Base-by-base conservation (phyloP, 2,113 vertebrate species). In the Erythrocebus patas region DNA sequence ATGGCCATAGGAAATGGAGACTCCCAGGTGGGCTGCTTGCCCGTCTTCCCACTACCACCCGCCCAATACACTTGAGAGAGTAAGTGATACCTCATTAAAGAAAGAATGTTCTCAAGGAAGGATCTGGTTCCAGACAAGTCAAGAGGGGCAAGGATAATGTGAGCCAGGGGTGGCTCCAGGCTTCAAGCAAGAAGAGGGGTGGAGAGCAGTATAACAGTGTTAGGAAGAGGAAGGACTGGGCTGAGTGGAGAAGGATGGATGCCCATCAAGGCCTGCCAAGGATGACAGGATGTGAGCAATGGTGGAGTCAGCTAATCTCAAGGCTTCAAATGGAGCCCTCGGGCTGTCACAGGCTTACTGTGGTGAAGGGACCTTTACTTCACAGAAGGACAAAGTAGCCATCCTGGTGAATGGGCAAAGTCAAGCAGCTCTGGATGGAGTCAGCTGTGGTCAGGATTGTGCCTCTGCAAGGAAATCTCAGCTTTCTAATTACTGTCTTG, bases 401-500 rank as follows among this genome's bases (percentile, higher is more conserved):
- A 75, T 35, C 79, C 72, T 93, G 59, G 88, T 95, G 88, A 92
- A 92, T 94, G 80, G 92, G 75, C 45, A 1, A 96, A 93, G 90
- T 66, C 80, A 38, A 75, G 45, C 64, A 6, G 78, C 92, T 76
- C 55, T 90, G 80, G 55, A 96, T 20, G 45, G 97, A 93, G 87
- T 66, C 79, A 85, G 80, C 92, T 95, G 96, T 96, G 95, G 97
- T 95, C 87, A 97, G 84, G 45, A 89, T 1, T 82, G 88, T 92
- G 80, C 75, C 80, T 96, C 75, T 88, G 76, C 17, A 55, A 95
- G 95, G 84, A 97, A 95, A 88, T 82, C 73, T 38, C 52, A 93
- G 91, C 50, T 75, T 84, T 95, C 76, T 97, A 95, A 96, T 96
- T 98, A 94, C 80, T 43, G 9, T 88, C 90, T 96, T 93, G 83